Conservation (phyloP, 2,888 invertebrate genomes). For the Pachycephus smyrnensis region DNA sequence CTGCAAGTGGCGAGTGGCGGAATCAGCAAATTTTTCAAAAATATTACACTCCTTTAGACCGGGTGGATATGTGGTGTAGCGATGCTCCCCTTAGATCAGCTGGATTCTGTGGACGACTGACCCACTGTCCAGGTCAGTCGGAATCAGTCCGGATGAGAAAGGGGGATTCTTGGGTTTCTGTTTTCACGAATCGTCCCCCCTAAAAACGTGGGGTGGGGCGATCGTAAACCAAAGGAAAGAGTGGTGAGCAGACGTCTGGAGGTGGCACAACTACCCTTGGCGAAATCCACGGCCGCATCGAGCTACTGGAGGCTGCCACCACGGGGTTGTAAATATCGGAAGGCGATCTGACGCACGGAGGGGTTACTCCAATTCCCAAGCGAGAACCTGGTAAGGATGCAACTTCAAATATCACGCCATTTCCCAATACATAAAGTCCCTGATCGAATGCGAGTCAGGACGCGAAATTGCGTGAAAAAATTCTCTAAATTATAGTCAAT, state of each 20-base stretch:
- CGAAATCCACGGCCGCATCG: not conserved
- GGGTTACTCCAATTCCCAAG: not conserved
- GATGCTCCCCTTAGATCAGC: not conserved
- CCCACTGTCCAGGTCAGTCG: not conserved
- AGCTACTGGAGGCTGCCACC: not conserved
- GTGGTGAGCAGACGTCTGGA: not conserved
- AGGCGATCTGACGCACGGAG: not conserved
- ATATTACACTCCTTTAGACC: not conserved
- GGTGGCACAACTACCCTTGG: not conserved
- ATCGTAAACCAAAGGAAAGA: not conserved
- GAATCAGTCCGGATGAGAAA: not conserved
- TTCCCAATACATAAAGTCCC: not conserved
- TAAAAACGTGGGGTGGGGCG: not conserved
- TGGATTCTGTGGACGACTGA: not conserved
- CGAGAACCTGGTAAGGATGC: not conserved
- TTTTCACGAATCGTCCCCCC: not conserved
- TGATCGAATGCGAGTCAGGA: not conserved
- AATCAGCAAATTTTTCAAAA: not conserved
- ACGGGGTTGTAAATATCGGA: not conserved
- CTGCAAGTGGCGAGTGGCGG: not conserved
- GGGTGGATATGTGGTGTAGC: not conserved
- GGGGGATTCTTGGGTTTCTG: not conserved
- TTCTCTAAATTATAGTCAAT: constrained; percentile 10
- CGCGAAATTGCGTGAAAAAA: not conserved
- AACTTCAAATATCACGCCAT: not conserved